Evolutionary conservation across 1,140 invertebrate genomes (phyloP).

Genomic region (Leptonema lineaticorne): DNA sequence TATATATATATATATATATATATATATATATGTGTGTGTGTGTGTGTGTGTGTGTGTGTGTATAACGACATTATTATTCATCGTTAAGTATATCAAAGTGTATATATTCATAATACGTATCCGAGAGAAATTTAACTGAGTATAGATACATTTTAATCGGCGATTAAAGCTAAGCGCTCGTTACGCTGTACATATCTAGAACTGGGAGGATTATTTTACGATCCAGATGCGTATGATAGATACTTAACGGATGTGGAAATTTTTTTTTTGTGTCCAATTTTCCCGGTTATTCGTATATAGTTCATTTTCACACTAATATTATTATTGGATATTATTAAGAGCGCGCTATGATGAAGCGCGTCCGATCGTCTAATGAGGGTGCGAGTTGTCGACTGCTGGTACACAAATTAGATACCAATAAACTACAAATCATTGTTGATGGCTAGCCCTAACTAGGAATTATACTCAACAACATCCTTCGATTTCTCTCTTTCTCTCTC

Average conservation of each 20-base stretch:
- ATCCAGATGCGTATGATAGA: no score
- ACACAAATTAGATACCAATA: constrained; percentile 14
- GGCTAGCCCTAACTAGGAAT: background rate
- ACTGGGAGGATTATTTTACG: background rate
- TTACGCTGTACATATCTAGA: background rate
- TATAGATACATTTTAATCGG: no score
- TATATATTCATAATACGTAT: no score
- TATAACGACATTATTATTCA: no score
- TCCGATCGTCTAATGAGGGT: constrained; percentile 22
- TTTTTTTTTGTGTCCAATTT: background rate
- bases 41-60: no score
- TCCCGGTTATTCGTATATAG: background rate
- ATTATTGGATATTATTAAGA: background rate
- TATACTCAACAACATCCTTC: background rate
- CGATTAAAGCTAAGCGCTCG: no score
- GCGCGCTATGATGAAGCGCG: background rate
- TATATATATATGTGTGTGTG: no score
- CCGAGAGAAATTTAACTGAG: no score
- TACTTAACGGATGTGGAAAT: background rate
- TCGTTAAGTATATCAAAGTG: no score
- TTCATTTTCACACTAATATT: no score
- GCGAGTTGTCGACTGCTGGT: background rate
- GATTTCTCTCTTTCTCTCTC: background rate
- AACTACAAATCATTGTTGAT: constrained; percentile 5
- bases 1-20: no score